phyloP scores from a whole-genome alignment of 2,797 vertebrate species.

The Ispidina picta region DNA sequence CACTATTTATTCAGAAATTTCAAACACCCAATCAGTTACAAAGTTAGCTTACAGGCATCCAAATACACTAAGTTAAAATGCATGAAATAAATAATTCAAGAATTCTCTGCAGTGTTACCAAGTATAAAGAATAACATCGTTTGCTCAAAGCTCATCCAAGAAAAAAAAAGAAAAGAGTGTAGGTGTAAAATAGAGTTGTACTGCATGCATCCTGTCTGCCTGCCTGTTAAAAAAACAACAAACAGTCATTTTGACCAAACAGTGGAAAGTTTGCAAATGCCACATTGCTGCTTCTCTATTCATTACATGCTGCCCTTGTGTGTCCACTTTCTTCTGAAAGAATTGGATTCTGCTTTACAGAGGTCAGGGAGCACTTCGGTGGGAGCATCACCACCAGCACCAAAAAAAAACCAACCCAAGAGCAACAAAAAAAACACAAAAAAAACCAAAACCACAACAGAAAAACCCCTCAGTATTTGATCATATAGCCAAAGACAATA shows the following conservation, averaged over 20 bases:
- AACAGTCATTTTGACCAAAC: background rate
- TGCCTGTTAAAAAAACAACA: background rate
- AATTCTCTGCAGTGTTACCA: background rate
- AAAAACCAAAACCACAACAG: no score
- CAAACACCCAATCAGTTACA: conserved; percentile 32
- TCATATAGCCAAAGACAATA: background rate
- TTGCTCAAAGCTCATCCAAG: background rate
- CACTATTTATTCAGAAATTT: conserved; percentile 39
- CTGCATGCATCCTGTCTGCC: background rate
- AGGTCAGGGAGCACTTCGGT: background rate
- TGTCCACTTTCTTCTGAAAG: background rate
- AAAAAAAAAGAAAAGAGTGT: background rate
- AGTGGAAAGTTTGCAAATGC: background rate
- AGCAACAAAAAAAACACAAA: no score
- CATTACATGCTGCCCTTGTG: background rate
- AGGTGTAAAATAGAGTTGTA: background rate
- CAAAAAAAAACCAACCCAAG: no score
- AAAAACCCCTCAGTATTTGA: background rate
- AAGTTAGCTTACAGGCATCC: conserved; percentile 28
- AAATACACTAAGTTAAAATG: conserved; percentile 31
- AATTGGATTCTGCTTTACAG: background rate
- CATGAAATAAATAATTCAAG: conserved; percentile 58
- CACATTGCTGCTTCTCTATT: background rate
- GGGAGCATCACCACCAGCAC: background rate
- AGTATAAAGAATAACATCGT: conserved; percentile 22